Evolutionary conservation across 2,113 vertebrate species (phyloP).

Genomic region (Sphyrna mokarran): DNA sequence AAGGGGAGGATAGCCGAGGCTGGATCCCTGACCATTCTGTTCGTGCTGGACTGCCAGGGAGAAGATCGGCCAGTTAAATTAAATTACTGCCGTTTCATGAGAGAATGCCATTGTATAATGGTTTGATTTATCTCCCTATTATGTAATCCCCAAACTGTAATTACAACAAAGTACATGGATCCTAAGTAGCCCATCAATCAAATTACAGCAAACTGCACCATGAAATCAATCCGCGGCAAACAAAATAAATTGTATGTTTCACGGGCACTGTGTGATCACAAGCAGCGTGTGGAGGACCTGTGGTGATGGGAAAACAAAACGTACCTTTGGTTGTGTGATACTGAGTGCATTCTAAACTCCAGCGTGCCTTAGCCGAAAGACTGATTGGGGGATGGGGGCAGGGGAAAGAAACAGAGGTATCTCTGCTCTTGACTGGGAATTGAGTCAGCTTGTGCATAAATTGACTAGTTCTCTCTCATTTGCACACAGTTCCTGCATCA

Average conservation of each 20-base stretch:
- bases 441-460: background rate
- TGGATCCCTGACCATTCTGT: background rate
- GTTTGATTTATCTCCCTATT: slow-evolving; percentile 81
- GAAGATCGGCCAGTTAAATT: slow-evolving; percentile 58
- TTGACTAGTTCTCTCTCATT: background rate
- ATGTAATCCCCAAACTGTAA: slow-evolving; percentile 68
- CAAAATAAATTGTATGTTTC: slow-evolving; percentile 21
- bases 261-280: background rate
- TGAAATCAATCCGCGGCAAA: slow-evolving; percentile 22
- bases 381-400: background rate
- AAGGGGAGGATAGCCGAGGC: too few species aligned
- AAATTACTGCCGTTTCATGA: slow-evolving; percentile 64
- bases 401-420: background rate
- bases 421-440: background rate
- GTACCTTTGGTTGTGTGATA: background rate
- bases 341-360: background rate
- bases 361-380: background rate
- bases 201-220: slow-evolving; percentile 44
- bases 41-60: slow-evolving; percentile 47
- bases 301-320: background rate
- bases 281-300: background rate
- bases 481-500: background rate
- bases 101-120: slow-evolving; percentile 60
- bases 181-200: slow-evolving; percentile 67
- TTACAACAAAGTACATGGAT: slow-evolving; percentile 68